A percentile compares a stretch with the other conserved stretches of the same genome.
Evolutionary conservation across 1,140 invertebrate genomes (phyloP).

Genomic region (Coenobita brevimanus): DNA sequence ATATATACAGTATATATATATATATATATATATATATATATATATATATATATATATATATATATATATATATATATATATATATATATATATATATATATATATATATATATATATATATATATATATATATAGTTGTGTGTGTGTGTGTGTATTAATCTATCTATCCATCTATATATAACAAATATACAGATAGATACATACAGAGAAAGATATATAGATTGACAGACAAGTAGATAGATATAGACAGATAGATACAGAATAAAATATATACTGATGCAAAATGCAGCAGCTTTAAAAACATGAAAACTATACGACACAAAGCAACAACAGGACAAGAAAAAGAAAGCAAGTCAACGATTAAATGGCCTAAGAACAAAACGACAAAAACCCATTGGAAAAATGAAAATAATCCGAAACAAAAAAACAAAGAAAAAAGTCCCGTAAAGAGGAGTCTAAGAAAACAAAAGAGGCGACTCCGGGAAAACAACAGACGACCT

Average conservation of each 20-base stretch:
- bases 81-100: slow-evolving; percentile 44
- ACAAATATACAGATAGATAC: too few relatives aligned
- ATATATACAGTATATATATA: neutral
- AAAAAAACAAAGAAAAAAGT: neutral
- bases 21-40: slow-evolving; percentile 21
- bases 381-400: too few relatives aligned
- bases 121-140: slow-evolving; percentile 1
- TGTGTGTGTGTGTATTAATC: too few relatives aligned
- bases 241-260: too few relatives aligned
- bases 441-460: neutral
- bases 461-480: slow-evolving; percentile 8
- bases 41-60: slow-evolving; percentile 34
- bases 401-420: too few relatives aligned
- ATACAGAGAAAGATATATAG: too few relatives aligned
- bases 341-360: neutral
- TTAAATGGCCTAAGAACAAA: too few relatives aligned
- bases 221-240: too few relatives aligned
- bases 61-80: slow-evolving; percentile 57
- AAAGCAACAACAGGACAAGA: neutral
- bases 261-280: too few relatives aligned
- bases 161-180: too few relatives aligned
- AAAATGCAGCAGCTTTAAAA: too few relatives aligned
- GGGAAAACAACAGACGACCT: neutral
- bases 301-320: too few relatives aligned
- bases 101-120: slow-evolving; percentile 19